Evolutionary conservation across 1,140 invertebrate species (phyloP), one percentile per base, ranked within the genome.

Genomic region (Xylocopa sonorina): DNA sequence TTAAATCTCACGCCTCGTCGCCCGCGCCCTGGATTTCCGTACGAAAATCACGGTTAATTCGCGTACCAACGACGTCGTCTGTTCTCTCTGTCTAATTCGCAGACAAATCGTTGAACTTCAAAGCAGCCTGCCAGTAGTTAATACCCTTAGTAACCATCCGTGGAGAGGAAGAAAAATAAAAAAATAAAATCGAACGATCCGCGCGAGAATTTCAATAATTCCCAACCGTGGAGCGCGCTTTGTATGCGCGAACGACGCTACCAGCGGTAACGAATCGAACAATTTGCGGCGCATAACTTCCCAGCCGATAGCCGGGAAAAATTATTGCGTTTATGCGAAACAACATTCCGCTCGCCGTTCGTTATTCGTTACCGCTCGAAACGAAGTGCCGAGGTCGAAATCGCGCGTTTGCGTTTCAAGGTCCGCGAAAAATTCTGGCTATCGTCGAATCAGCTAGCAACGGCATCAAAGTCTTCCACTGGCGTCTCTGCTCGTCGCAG

Each of bases 151-250:
- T 34, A 63, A 63, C 16, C 10, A 9, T 12, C 32, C 12, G 10
- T 4, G 21, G 2, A 0, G 3, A 24, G n/a, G 29, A 29, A 21
- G 10, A 10, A 27, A 3, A 9, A 34, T 18, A 32, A 46, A 69
- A 29, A 41, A 7, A 10, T 48, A n/a, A n/a, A n/a, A 53, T 16
- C 10, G n/a, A 5, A 3, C 46, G 27, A 14, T 10, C 34, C 21
- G 50, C 14, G 16, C 18, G 18, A 27, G 51, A 71, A 57, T 71
- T 71, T 32, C 68, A n/a, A 71, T 71, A 57, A 57, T 51, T 71
- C 16, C 66, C n/a, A n/a, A n/a, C 29, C 29, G 21, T 12, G 46
- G 2, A 5, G 21, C 68, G 68, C 32, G 24, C 18, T 21, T 27
- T 43, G 51, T 71, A 68, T 34, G 29, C 46, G n/a, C 24, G 48